Conservation (phyloP, 2,888 invertebrate genomes). For the Pollenia griseotomentosa region DNA sequence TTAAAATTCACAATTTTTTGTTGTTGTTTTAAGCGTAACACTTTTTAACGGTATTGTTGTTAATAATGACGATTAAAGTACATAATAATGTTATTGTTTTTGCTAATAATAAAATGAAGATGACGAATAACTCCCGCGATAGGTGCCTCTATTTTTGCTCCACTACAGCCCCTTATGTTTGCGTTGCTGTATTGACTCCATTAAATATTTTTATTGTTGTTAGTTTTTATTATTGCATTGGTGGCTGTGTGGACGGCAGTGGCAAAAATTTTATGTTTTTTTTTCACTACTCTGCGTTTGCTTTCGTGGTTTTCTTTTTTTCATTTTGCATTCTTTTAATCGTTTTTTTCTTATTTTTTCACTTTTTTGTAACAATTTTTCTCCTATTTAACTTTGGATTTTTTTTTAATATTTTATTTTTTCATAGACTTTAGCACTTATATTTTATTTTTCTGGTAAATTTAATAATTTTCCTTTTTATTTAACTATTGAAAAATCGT, state of each 20-base stretch:
- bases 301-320: constrained; percentile 70
- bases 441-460: constrained; percentile 37
- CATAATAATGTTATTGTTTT: constrained; percentile 47
- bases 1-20: constrained; percentile 43
- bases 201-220: constrained; percentile 38
- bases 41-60: constrained; percentile 10
- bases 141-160: constrained; percentile 61
- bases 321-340: constrained; percentile 67
- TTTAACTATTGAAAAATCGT: constrained; percentile 69
- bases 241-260: constrained; percentile 49
- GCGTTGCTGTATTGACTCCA: constrained; percentile 35
- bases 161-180: constrained; percentile 43
- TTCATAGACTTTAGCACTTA: constrained; percentile 55
- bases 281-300: constrained; percentile 56
- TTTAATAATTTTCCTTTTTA: constrained; percentile 49
- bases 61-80: constrained; percentile 31
- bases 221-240: constrained; percentile 31
- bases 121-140: constrained; percentile 73
- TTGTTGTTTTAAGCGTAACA: constrained; percentile 20
- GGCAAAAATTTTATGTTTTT: constrained; percentile 45
- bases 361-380: constrained; percentile 44
- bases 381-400: constrained; percentile 27
- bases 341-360: constrained; percentile 37
- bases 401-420: constrained; percentile 38
- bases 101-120: constrained; percentile 45